These are phyloP conservation scores for Seira ritae DNA, from an alignment of 2,888 invertebrate genomes.

Conservation along the genomic window DNA sequence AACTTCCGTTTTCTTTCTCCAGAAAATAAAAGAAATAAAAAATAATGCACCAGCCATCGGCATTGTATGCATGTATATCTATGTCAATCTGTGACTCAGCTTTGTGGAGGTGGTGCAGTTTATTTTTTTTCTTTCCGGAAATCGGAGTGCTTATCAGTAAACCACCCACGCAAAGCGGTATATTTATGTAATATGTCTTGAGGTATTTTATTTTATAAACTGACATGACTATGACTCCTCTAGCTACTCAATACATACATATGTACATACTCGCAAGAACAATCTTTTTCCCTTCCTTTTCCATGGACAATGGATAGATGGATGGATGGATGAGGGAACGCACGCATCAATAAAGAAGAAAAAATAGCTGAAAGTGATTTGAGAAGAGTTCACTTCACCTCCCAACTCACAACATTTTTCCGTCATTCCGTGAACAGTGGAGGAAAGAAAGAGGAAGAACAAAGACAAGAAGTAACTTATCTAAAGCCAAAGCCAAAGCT, in stretches of 20 bases:
- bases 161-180: constrained; percentile 13
- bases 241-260: neutral
- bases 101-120: constrained; percentile 13
- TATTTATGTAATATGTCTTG: too few relatives aligned
- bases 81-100: constrained; percentile 47
- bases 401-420: too few relatives aligned
- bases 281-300: neutral
- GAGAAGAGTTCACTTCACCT: constrained; percentile 9
- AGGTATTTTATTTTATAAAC: too few relatives aligned
- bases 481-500: too few relatives aligned
- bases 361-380: constrained; percentile 53
- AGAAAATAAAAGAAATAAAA: constrained; percentile 36
- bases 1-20: constrained; percentile 18
- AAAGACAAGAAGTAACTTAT: too few relatives aligned
- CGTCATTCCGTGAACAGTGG: too few relatives aligned
- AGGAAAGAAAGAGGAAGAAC: neutral
- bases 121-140: constrained; percentile 23
- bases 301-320: too few relatives aligned
- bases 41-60: constrained; percentile 52
- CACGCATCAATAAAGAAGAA: constrained; percentile 48
- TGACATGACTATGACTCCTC: too few relatives aligned
- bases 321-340: constrained; percentile 11
- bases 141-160: constrained; percentile 29
- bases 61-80: too few relatives aligned
- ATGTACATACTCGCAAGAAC: neutral